Conservation (phyloP, 2,888 invertebrate species). For the Callosobruchus maculatus region DNA sequence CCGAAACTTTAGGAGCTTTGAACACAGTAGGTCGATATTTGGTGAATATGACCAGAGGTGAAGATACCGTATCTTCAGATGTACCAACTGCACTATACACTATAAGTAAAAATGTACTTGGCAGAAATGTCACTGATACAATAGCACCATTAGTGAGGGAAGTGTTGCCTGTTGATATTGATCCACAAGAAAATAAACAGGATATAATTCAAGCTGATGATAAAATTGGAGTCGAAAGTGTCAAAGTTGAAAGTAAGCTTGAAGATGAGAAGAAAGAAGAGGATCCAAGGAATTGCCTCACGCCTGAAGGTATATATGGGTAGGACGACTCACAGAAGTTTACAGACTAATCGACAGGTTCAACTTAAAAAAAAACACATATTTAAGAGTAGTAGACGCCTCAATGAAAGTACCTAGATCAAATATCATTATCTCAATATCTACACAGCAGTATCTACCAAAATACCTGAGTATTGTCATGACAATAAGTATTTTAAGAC, state of each 20-base stretch:
- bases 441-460: too few species aligned
- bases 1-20: slow-evolving; percentile 70
- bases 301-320: slow-evolving; percentile 76
- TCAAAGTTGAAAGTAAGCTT: slow-evolving; percentile 30
- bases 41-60: slow-evolving; percentile 70
- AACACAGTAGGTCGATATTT: slow-evolving; percentile 83
- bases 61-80: slow-evolving; percentile 50
- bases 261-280: slow-evolving; percentile 48
- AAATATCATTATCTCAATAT: too few species aligned
- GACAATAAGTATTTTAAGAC: too few species aligned
- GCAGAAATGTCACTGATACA: slow-evolving; percentile 75
- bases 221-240: slow-evolving; percentile 33
- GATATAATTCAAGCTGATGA: slow-evolving; percentile 29
- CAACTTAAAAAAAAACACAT: neutral
- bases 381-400: too few species aligned
- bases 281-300: slow-evolving; percentile 68
- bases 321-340: slow-evolving; percentile 28
- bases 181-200: slow-evolving; percentile 15
- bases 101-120: slow-evolving; percentile 75
- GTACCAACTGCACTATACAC: slow-evolving; percentile 74
- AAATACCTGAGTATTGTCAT: too few species aligned
- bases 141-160: slow-evolving; percentile 69
- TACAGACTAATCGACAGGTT: slow-evolving; percentile 4
- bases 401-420: too few species aligned
- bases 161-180: slow-evolving; percentile 35